phyloP scores from a whole-genome alignment of 2,888 invertebrate genomes.

The Patella depressa region DNA sequence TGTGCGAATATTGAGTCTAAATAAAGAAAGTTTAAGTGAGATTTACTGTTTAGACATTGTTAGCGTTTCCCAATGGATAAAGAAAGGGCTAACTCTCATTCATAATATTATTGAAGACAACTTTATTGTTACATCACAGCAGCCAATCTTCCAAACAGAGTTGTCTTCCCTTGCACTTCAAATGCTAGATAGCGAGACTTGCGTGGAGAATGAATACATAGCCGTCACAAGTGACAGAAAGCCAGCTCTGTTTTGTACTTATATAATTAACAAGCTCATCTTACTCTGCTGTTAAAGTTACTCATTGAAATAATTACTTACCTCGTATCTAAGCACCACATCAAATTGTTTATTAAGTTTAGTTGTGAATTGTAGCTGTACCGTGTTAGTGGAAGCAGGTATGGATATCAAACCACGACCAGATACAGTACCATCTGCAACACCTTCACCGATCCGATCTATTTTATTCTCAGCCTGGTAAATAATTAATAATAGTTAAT shows the following conservation, averaged over 20 bases:
- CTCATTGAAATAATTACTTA: slow-evolving; percentile 16
- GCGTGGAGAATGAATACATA: neutral
- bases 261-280: too few relatives aligned
- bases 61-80: too few relatives aligned
- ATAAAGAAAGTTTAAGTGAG: too few relatives aligned
- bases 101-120: too few relatives aligned
- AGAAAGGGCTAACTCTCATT: too few relatives aligned
- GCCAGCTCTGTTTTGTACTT: too few relatives aligned
- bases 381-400: slow-evolving; percentile 14
- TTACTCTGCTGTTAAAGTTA: too few relatives aligned
- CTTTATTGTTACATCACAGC: too few relatives aligned
- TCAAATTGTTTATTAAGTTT: slow-evolving; percentile 33
- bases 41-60: too few relatives aligned
- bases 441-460: slow-evolving; percentile 45
- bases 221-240: too few relatives aligned
- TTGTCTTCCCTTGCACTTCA: neutral
- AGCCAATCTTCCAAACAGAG: neutral
- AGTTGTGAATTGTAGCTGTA: slow-evolving; percentile 32
- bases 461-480: slow-evolving; percentile 31
- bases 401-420: slow-evolving; percentile 50
- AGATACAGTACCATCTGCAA: slow-evolving; percentile 35
- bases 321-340: slow-evolving; percentile 52
- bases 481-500: too few relatives aligned
- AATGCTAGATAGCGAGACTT: neutral
- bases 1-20: too few relatives aligned